Evolutionary conservation across 2,888 invertebrate species (phyloP).

Genomic region (Hybos culiciformis): DNA sequence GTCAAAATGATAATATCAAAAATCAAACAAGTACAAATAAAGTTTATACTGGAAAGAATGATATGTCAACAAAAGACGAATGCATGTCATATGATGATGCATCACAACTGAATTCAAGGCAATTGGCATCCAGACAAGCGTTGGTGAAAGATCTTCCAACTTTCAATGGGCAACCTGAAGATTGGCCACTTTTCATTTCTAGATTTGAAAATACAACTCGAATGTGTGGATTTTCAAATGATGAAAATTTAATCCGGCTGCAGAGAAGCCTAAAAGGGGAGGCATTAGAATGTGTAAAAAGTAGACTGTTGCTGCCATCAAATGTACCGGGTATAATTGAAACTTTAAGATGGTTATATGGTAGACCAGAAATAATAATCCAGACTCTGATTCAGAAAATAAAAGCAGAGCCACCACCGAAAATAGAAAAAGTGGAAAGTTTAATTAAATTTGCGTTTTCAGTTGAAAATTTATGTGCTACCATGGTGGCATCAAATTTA

Average conservation of each 20-base stretch:
- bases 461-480: slow-evolving; percentile 7
- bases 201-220: background rate
- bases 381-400: background rate
- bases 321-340: slow-evolving; percentile 2
- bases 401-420: background rate
- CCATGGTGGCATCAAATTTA: slow-evolving; percentile 2
- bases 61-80: too few relatives aligned
- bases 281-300: slow-evolving; percentile 3
- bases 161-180: slow-evolving; percentile 1
- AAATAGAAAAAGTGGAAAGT: slow-evolving; percentile 5
- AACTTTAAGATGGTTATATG: slow-evolving; percentile 1
- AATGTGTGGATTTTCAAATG: slow-evolving; percentile 1
- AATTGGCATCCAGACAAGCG: background rate
- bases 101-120: too few relatives aligned
- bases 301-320: slow-evolving; percentile 6
- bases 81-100: too few relatives aligned
- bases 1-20: too few relatives aligned
- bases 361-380: slow-evolving; percentile 6
- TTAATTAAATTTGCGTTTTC: slow-evolving; percentile 5
- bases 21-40: too few relatives aligned
- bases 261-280: background rate
- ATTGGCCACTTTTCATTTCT: slow-evolving; percentile 1
- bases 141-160: slow-evolving; percentile 1
- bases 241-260: background rate
- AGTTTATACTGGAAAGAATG: too few relatives aligned